phyloP scores from a whole-genome alignment of 2,888 invertebrate genomes.

The Zhuqinia jingwanae region DNA sequence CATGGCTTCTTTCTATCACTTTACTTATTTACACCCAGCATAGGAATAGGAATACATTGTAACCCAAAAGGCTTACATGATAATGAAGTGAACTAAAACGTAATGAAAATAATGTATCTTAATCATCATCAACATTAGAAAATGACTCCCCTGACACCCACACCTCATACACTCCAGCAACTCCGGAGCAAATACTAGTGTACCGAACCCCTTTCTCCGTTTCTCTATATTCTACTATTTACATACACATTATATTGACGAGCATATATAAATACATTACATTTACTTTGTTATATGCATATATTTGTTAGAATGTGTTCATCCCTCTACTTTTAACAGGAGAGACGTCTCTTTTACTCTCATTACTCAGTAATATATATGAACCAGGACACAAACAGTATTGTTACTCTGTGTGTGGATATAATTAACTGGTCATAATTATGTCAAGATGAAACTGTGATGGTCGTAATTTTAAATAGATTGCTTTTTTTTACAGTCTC shows the following conservation, averaged over 20 bases:
- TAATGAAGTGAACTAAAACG: slow-evolving; percentile 33
- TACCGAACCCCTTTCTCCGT: neutral
- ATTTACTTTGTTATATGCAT: too few species aligned
- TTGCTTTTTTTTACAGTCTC: neutral
- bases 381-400: too few species aligned
- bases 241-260: neutral
- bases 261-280: too few species aligned
- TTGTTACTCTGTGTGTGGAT: neutral
- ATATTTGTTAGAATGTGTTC: too few species aligned
- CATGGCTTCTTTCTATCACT: too few species aligned
- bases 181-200: neutral
- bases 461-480: slow-evolving; percentile 22
- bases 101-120: slow-evolving; percentile 65
- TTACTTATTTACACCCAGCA: too few species aligned
- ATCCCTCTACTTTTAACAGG: neutral
- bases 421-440: slow-evolving; percentile 70
- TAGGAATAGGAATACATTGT: too few species aligned
- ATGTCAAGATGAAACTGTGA: slow-evolving; percentile 54
- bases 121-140: slow-evolving; percentile 60
- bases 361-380: neutral
- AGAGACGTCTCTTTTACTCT: neutral
- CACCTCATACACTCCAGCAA: slow-evolving; percentile 45
- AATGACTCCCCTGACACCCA: slow-evolving; percentile 70
- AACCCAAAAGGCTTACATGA: slow-evolving; percentile 30
- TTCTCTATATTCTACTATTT: neutral